These are phyloP conservation scores for Argyrosomus regius DNA, from an alignment of 2,797 vertebrate species.

Conservation along the genomic window DNA sequence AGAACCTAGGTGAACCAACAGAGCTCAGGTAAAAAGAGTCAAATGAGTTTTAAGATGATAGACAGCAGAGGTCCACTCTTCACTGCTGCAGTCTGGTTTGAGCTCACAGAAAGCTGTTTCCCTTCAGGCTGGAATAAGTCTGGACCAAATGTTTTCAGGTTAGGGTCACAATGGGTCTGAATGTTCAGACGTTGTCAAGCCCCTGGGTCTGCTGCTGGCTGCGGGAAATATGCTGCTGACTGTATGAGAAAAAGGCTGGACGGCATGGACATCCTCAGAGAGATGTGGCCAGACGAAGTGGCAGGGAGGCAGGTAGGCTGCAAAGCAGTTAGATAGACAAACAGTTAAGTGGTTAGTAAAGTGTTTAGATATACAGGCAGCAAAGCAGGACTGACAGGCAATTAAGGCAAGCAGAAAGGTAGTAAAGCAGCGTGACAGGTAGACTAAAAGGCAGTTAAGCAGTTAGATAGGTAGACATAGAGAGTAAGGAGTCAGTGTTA, in stretches of 20 bases:
- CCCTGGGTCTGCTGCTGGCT: conserved; percentile 14
- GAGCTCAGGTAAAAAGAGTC: neutral
- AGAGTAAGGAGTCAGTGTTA: neutral
- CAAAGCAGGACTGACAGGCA: neutral
- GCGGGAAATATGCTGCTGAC: conserved; percentile 5
- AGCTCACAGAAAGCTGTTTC: conserved; percentile 2
- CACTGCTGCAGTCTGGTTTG: neutral
- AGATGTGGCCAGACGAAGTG: neutral
- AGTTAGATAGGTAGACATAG: neutral
- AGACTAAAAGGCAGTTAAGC: neutral
- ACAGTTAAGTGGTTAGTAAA: no score
- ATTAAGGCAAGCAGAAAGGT: neutral
- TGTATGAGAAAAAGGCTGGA: neutral
- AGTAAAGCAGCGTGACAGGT: neutral
- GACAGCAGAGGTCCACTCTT: neutral
- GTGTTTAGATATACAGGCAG: neutral
- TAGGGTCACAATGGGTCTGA: conserved; percentile 3
- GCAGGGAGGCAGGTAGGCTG: neutral
- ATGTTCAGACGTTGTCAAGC: conserved; percentile 20
- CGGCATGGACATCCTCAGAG: neutral
- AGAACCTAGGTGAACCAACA: neutral
- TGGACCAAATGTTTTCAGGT: conserved; percentile 1
- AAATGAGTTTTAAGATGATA: neutral
- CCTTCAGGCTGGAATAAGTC: conserved; percentile 4
- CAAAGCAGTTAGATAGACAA: neutral